Evolutionary conservation across 2,888 invertebrate species (phyloP), one percentile per base, ranked within the genome.

Genomic region (Trachelus tabidus): DNA sequence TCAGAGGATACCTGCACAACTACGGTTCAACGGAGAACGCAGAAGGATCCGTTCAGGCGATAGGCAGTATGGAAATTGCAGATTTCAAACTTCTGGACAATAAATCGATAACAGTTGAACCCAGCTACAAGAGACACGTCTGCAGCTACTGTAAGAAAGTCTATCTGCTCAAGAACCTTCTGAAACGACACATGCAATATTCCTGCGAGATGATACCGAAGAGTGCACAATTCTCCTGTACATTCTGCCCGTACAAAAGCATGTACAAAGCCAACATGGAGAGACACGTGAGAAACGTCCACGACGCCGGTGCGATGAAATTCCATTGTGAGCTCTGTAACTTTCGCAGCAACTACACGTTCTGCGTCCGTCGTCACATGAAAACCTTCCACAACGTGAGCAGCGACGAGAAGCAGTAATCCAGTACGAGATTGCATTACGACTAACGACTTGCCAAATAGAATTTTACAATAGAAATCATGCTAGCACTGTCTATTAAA

Each of bases 311-410:
- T 2, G 83, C 82, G 12, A 77, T 83, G 9, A 87, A 86, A 74
- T 89, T 88, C 75, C 81, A 84, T 15, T 90, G 90, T 77, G 83
- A 87, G 12, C 79, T 89, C 0, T 90, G 90, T 81, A 86, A 85
- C 75, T 90, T 90, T 69, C 85, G 85, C n/a, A 90, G 90, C 82
- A 90, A 89, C 79, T 90, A 90, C 40, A 88, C 87, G 0, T 89
- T 87, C 56, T 90, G 90, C 79, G 87, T 90, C n/a, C 79, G 89
- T 69, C 85, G 90, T 73, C 90, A 90, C 76, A 87, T 89, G 84
- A 89, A 83, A 76, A 88, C 88, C 3, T 89, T 89, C 37, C 90
- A 90, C 79, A 76, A 76, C 40, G 15, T 15, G 40, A 40, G 40
- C 40, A 1, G 40, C 40, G 40, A 40, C 40, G 40, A 40, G 40